Evolutionary conservation across 2,113 vertebrate species (phyloP).

Genomic region (Oryzias woworae): DNA sequence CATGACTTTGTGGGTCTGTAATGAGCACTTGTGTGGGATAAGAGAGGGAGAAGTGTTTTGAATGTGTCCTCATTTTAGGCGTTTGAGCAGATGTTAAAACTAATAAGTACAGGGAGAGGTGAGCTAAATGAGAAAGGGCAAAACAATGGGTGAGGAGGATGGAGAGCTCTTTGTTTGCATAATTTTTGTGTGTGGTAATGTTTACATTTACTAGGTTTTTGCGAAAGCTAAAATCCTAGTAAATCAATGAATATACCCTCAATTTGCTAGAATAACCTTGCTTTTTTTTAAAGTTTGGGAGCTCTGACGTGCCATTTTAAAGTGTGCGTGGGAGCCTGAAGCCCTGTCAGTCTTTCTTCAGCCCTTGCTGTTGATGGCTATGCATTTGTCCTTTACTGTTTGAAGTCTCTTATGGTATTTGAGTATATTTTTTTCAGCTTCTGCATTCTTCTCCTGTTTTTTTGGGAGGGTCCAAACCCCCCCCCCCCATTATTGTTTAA

Average conservation of each 20-base stretch:
- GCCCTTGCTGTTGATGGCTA: conserved; percentile 43
- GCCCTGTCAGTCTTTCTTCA: conserved; percentile 26
- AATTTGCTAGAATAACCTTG: no score
- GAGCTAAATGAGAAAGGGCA: conserved; percentile 17
- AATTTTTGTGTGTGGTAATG: conserved; percentile 4
- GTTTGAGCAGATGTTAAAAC: conserved; percentile 27
- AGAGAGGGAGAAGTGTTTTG: conserved; percentile 41
- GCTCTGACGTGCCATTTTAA: conserved; percentile 24
- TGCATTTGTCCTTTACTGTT: conserved; percentile 47
- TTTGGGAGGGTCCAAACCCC: not conserved
- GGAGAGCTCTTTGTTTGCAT: not conserved
- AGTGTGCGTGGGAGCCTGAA: conserved; percentile 50
- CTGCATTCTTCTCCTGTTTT: conserved; percentile 11
- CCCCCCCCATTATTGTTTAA: conserved; percentile 25
- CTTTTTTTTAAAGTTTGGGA: conserved; percentile 4
- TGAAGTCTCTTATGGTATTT: conserved; percentile 43
- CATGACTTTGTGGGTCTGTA: conserved; percentile 19
- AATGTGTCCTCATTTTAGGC: conserved; percentile 43
- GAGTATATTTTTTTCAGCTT: conserved; percentile 19
- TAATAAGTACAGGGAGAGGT: conserved; percentile 30
- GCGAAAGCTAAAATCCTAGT: no score
- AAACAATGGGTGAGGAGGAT: not conserved
- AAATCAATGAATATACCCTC: no score
- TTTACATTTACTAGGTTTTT: no score
- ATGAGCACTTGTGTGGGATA: conserved; percentile 40